Evolutionary conservation across 2,113 vertebrate species (phyloP), one percentile per base, ranked within the genome.

Genomic region (Dissostichus mawsoni): DNA sequence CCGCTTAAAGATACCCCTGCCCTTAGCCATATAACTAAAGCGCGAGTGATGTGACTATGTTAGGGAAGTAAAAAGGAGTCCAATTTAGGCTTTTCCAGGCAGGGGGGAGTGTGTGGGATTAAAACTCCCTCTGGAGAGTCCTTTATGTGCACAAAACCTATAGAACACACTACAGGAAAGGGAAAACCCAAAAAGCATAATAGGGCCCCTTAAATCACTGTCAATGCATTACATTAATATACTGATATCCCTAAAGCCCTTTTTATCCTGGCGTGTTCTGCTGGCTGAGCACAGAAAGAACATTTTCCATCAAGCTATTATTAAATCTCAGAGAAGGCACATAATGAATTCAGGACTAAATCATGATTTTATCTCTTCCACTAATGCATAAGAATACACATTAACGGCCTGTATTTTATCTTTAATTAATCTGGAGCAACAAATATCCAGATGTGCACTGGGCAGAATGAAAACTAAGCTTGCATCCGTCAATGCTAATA

Each of bases 241-340:
- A 13, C 73, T 74, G 36, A 17, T 53, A 70, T 82, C n/a, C 51
- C 29, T 29, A 1, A 5, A 56, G 52, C 50, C 18, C 23, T 41
- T 66, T 69, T 68, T 72, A 66, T 64, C 41, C 36, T 74, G 67
- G 5, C 14, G 5, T 74, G 61, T 78, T 86, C 62, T 72, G 67
- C 57, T 81, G 63, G 50, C 65, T 76, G 53, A 73, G 52, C 63
- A 82, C 52, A 62, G 64, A 78, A 74, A 53, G 14, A 48, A 48
- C 33, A 45, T 8, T 85, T 72, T 83, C 75, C 87, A 90, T 89
- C 45, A 78, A 53, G 45, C 78, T 79, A 66, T 91, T 84, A 84
- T 80, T 52, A 76, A 44, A 71, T 87, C 52, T 81, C 57, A 77
- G 48, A 36, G n/a, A 80, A 47, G 10, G 51, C 36, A 16, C 57